These are phyloP conservation scores for Drosophila murphyi DNA, from an alignment of 1,140 invertebrate genomes.

Conservation along the genomic window DNA sequence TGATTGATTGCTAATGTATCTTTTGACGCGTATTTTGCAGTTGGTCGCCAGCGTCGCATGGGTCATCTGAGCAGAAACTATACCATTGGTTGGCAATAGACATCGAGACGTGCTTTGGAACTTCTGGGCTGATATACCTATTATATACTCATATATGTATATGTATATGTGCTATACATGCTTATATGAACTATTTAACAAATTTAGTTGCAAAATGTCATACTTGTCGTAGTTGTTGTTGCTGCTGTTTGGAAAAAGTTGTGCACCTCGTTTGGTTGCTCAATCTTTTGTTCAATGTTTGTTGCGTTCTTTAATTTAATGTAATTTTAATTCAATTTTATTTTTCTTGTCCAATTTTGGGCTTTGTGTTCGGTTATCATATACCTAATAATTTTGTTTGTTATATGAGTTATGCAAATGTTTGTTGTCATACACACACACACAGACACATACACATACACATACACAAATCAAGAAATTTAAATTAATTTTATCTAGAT, in stretches of 20 bases:
- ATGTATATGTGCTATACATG: conserved; percentile 11
- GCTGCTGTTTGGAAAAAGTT: conserved; percentile 35
- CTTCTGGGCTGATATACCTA: conserved; percentile 13
- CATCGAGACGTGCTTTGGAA: conserved; percentile 17
- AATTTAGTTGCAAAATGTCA: conserved; percentile 37
- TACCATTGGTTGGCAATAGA: conserved; percentile 80
- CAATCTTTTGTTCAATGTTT: conserved; percentile 67
- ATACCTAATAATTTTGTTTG: conserved; percentile 71
- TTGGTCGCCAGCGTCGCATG: conserved; percentile 83
- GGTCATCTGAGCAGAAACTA: conserved; percentile 83
- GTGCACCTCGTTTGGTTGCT: conserved; percentile 23
- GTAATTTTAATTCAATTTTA: conserved; percentile 30
- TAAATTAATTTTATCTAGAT: conserved; percentile 31
- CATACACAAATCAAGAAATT: conserved; percentile 26
- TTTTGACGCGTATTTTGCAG: conserved; percentile 59
- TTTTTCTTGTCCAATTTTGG: conserved; percentile 35
- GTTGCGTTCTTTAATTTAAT: conserved; percentile 67
- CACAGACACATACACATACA: conserved; percentile 37
- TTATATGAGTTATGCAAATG: conserved; percentile 71
- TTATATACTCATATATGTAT: conserved; percentile 35
- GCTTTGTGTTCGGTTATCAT: conserved; percentile 67
- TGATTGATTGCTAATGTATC: conserved; percentile 32
- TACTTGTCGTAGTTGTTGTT: conserved; percentile 55
- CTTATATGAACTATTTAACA: conserved; percentile 21
- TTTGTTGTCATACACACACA: conserved; percentile 60